phyloP scores from a whole-genome alignment of 92 coral and sea anemone genomes.

The Zoanthus solanderi region DNA sequence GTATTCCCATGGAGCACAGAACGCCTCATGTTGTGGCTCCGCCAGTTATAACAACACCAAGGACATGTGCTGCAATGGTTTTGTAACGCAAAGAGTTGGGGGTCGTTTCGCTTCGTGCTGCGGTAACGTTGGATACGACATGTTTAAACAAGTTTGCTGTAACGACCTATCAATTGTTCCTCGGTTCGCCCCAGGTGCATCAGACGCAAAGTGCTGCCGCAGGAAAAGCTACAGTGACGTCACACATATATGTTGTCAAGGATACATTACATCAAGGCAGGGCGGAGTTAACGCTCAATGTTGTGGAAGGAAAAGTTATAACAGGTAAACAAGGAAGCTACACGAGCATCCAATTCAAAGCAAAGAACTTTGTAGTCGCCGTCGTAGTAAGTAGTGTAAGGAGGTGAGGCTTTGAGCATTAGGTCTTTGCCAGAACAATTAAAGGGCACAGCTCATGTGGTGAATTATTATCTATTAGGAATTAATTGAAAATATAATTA shows the following conservation, averaged over 20 bases:
- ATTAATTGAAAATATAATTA: too few relatives aligned
- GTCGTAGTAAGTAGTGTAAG: too few relatives aligned
- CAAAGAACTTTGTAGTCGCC: too few relatives aligned
- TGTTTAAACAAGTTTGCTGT: constrained; percentile 50
- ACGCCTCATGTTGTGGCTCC: constrained; percentile 52
- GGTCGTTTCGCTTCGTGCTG: constrained; percentile 41
- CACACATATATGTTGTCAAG: constrained; percentile 55
- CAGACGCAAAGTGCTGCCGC: constrained; percentile 48
- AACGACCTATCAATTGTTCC: constrained; percentile 25
- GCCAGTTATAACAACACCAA: constrained; percentile 25
- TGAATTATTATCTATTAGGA: too few relatives aligned
- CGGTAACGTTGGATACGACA: constrained; percentile 42
- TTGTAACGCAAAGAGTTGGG: constrained; percentile 41
- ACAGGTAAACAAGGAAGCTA: neutral
- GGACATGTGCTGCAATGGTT: constrained; percentile 55
- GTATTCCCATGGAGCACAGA: constrained; percentile 37
- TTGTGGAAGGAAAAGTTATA: constrained; percentile 40
- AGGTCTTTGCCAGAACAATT: too few relatives aligned
- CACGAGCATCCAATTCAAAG: neutral
- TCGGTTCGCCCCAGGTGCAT: constrained; percentile 39
- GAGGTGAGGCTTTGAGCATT: too few relatives aligned
- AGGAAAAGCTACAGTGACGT: constrained; percentile 30
- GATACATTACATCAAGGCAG: constrained; percentile 4
- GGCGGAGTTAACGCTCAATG: constrained; percentile 37
- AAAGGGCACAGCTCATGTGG: too few relatives aligned